Base-by-base conservation (phyloP, 2,113 vertebrate genomes). In the Cebidichthys violaceus region DNA sequence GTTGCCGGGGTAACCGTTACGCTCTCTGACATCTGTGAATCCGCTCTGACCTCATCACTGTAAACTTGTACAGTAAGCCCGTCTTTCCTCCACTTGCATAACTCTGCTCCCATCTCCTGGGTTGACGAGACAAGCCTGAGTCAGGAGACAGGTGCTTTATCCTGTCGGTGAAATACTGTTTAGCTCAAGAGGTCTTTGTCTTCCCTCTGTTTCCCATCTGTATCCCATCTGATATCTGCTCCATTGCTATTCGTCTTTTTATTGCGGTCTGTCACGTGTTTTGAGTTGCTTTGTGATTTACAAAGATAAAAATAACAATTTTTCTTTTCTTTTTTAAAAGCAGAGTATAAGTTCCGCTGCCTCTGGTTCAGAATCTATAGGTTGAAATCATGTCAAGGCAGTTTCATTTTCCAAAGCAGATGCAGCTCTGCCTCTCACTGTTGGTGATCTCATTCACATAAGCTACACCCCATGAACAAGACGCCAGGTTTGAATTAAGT, bases 401-500 rank as follows among this genome's bases (percentile, higher is more conserved):
- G 43, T 55, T 78, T 70, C 33, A 41, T 62, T 84, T 84, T 74
- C 33, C 75, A 85, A 82, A 88, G 64, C 57, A 80, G 43, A 86
- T 79, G 75, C 70, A 84, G 77, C 75, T 13, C 33, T 68, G 69
- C 66, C 55, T 75, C 24, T 64, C 47, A 6, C 50, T 62, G 68
- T 62, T 52, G 73, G 90, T 91, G 87, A 90, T 74, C 87, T 92
- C 86, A 92, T 83, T 65, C 78, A 39, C 52, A 81, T 76, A 59
- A 75, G 39, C 71, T 76, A 35, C 37, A 73, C 29, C 75, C 75
- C 83, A 85, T 65, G 80, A 88, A 88, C 61, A 72, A 52, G 67
- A 68, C 92, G 92, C 62, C 43, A 75, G 89, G 86, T 92, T 91
- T 87, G 71, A 92, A 91, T 93, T 86, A 92, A 86, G 78, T 41